Conservation (phyloP, 2,113 vertebrate species). For the Microtus oregoni region DNA sequence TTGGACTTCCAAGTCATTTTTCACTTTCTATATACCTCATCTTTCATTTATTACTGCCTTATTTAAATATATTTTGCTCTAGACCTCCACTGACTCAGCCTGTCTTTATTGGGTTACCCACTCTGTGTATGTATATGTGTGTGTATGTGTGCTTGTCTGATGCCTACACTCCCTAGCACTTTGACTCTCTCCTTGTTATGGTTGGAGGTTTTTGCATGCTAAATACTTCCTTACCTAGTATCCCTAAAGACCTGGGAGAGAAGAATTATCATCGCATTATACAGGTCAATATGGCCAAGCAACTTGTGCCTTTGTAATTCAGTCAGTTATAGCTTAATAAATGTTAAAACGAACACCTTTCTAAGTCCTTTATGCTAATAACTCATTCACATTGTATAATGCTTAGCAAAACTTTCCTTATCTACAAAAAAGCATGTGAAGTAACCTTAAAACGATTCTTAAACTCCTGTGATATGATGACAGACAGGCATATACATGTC, state of each 20-base stretch:
- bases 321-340: not conserved
- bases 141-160: not conserved
- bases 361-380: not conserved
- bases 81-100: rapidly evolving
- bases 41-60: not conserved
- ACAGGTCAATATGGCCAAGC: not conserved
- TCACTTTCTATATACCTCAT: not conserved
- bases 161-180: not conserved
- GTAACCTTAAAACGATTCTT: not conserved
- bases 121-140: too few relatives aligned
- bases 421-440: not conserved
- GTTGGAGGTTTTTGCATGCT: not conserved
- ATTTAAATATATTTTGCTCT: not conserved
- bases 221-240: not conserved
- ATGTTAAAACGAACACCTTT: not conserved
- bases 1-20: not conserved
- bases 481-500: not conserved
- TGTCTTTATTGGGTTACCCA: not conserved
- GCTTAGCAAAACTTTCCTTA: not conserved
- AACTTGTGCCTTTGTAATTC: not conserved
- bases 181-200: not conserved
- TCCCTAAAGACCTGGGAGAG: not conserved
- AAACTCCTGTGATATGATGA: not conserved
- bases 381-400: not conserved
- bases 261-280: not conserved